Base-by-base conservation (phyloP, 2,888 invertebrate genomes). In the Eilema caniola region DNA sequence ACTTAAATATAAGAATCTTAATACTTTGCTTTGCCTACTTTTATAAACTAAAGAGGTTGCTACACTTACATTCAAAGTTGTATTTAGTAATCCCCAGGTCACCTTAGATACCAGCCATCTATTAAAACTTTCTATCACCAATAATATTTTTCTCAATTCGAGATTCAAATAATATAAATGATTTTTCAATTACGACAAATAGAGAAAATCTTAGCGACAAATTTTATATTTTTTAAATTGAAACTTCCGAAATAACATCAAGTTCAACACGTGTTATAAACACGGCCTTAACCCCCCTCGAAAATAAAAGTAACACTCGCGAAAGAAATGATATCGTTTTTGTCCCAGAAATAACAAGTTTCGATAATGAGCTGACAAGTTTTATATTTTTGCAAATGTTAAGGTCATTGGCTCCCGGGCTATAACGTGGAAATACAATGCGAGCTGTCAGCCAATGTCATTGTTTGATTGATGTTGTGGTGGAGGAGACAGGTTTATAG, bases 391-490 rank as follows among this genome's bases (percentile, higher is more conserved):
- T 11, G 53, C 31, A 64, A 69, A 69, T 65, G 63, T 62, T 63
- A 69, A 74, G 78, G 78, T n/a, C 65, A 23, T 63, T 47, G 63
- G 37, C 77, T 81, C 81, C 60, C 28, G 14, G 70, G 37, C 77
- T 79, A 79, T 61, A 60, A 66, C 59, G 66, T 78, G 67, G 81
- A 76, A 80, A 70, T 71, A 59, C 81, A 81, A 76, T 76, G 66
- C 72, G 62, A 8, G 61, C 56, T 79, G 76, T 70, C 72, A 78
- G 72, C 69, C 78, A 72, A 73, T 77, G 83, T 74, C 75, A 72
- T 67, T 66, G 24, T 62, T 68, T 81, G 81, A 83, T 81, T 81
- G 83, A 81, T 81, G 69, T 66, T 53, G 28, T 70, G 60, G 66
- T 33, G 73, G 59, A 76, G 31, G 31, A 12, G 82, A 83, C 79